Percentiles rank a stretch among this genome's conserved stretches.
These are phyloP conservation scores for Labeo catla DNA, from an alignment of 2,113 vertebrate species.

Conservation along the genomic window DNA sequence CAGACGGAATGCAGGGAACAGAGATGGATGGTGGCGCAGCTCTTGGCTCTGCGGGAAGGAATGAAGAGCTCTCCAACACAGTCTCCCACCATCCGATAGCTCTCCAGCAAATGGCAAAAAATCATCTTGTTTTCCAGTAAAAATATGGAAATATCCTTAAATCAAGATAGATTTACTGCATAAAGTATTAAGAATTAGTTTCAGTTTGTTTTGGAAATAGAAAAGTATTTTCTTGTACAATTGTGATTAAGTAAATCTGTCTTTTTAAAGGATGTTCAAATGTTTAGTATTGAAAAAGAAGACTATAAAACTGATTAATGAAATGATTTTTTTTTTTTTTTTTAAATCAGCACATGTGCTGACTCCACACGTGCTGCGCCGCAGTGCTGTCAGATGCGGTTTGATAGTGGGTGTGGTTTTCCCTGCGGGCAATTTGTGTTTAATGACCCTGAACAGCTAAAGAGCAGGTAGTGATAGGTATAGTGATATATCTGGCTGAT, in stretches of 20 bases:
- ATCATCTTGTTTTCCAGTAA: neutral
- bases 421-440: slow-evolving; percentile 8
- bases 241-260: neutral
- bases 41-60: neutral
- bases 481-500: slow-evolving; percentile 32
- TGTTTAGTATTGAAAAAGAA: neutral
- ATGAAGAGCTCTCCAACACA: neutral
- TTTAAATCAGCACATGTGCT: neutral
- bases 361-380: slow-evolving; percentile 33
- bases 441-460: slow-evolving; percentile 38
- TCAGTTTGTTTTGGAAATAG: neutral
- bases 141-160: neutral
- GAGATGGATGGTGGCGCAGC: slow-evolving; percentile 27
- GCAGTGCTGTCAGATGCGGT: slow-evolving; percentile 8
- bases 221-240: neutral
- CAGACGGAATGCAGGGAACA: slow-evolving; percentile 16
- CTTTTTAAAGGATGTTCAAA: neutral
- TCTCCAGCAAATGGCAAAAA: neutral
- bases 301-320: neutral
- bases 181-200: neutral
- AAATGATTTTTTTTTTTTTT: neutral
- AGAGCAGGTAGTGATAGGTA: slow-evolving; percentile 13
- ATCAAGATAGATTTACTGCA: neutral
- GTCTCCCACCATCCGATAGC: neutral
- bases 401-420: slow-evolving; percentile 29